Conservation (phyloP, 2,797 vertebrate genomes). For the Dromococcyx pavoninus region DNA sequence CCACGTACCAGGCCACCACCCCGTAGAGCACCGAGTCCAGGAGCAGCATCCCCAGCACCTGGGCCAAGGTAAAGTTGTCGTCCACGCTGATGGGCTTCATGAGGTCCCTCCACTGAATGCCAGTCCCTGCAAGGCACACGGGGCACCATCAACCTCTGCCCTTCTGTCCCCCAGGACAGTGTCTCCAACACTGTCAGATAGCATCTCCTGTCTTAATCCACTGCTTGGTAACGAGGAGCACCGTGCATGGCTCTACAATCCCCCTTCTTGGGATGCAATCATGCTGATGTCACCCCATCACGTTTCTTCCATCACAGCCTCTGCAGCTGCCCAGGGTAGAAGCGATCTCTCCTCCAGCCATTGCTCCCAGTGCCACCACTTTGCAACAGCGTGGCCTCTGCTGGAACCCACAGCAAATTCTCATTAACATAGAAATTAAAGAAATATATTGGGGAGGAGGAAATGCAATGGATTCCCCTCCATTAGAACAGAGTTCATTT, state of each 20-base stretch:
- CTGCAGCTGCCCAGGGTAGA: background rate
- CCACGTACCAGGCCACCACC: constrained; percentile 92
- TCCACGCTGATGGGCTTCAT: constrained; percentile 91
- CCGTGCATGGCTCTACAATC: background rate
- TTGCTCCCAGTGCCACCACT: background rate
- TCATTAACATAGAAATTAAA: background rate
- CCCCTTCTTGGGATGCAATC: background rate
- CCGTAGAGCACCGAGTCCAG: constrained; percentile 87
- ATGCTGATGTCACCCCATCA: background rate
- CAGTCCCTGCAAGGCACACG: constrained; percentile 78
- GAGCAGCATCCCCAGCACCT: constrained; percentile 91
- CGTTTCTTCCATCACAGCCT: background rate
- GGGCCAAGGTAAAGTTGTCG: constrained; percentile 91
- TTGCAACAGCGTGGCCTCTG: background rate
- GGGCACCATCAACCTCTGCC: background rate
- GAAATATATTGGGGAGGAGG: background rate
- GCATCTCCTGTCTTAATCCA: background rate
- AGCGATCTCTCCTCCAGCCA: background rate
- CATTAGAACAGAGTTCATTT: background rate
- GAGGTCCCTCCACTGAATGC: constrained; percentile 92
- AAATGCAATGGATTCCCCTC: background rate
- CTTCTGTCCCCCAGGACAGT: too few relatives aligned
- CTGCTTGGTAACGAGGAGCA: rapidly evolving
- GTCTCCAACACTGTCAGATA: background rate
- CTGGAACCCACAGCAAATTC: background rate